Evolutionary conservation across 2,113 vertebrate species (phyloP).

Genomic region (Macroglossus sobrinus): DNA sequence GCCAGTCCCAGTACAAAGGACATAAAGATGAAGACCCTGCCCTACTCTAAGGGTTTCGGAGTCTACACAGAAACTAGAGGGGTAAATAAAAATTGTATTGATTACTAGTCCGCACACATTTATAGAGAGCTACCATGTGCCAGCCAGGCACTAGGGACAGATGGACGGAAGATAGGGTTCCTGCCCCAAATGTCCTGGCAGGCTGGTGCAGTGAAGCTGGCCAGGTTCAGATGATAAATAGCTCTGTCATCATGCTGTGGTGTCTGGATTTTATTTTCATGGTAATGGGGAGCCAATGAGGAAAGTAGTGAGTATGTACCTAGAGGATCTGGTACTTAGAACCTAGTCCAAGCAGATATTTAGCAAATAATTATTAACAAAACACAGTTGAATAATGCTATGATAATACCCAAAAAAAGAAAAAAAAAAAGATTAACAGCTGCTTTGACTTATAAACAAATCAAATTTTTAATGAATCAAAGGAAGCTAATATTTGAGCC

Average conservation of each 20-base stretch:
- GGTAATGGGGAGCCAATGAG: not conserved
- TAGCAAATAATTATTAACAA: not conserved
- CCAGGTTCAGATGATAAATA: not conserved
- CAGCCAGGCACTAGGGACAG: not conserved
- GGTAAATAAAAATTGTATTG: not conserved
- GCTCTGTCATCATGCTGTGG: not conserved
- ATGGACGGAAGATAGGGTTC: not conserved
- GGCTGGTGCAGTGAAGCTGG: not conserved
- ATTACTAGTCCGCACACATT: not conserved
- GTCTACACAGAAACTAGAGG: not conserved
- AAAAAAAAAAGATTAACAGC: not conserved
- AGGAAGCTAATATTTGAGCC: not conserved
- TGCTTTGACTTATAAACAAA: not conserved
- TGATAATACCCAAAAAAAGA: not conserved
- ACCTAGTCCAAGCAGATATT: not conserved
- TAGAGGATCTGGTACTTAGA: not conserved
- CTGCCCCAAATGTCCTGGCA: not conserved
- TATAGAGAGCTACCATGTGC: not conserved
- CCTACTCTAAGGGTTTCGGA: not conserved
- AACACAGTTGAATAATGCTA: not conserved
- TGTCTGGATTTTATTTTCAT: not conserved
- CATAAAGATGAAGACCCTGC: not conserved
- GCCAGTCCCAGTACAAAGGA: not conserved
- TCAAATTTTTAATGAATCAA: not conserved
- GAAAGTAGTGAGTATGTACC: not conserved